phyloP scores from a whole-genome alignment of 2,797 vertebrate species.

The Cyprinodon diabolis region DNA sequence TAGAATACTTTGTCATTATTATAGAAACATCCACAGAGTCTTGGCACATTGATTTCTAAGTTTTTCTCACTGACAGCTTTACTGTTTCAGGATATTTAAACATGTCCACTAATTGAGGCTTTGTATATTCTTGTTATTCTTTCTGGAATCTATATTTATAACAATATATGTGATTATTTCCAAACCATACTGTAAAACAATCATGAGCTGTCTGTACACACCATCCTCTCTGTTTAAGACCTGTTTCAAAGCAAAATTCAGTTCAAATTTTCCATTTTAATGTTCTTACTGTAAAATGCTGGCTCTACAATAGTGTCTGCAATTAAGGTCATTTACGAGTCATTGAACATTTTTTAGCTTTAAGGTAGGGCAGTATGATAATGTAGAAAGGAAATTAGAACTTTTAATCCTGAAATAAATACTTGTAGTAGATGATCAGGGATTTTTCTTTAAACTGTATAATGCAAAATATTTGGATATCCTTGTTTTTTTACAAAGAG shows the following conservation, averaged over 20 bases:
- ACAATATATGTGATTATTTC: neutral
- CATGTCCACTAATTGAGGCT: neutral
- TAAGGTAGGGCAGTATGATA: neutral
- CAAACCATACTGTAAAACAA: neutral
- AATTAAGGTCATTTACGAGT: neutral
- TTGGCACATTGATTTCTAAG: too few species aligned
- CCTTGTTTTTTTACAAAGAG: neutral
- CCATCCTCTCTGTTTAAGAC: neutral
- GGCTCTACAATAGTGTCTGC: neutral
- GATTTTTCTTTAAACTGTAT: neutral
- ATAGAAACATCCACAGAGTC: too few species aligned
- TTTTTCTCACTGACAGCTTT: too few species aligned
- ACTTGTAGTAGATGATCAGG: neutral
- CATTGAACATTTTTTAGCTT: neutral
- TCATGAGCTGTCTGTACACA: neutral
- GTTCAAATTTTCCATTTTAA: neutral
- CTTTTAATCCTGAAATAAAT: neutral
- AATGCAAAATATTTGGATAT: neutral
- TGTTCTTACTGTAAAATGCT: neutral
- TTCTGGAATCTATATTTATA: neutral
- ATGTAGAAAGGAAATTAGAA: neutral
- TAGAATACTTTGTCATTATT: too few species aligned
- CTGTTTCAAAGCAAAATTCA: neutral
- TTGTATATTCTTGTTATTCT: neutral
- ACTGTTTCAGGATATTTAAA: too few species aligned